Evolutionary conservation across 2,888 invertebrate species (phyloP), one percentile per base, ranked within the genome.

Genomic region (Candidula unifasciata): DNA sequence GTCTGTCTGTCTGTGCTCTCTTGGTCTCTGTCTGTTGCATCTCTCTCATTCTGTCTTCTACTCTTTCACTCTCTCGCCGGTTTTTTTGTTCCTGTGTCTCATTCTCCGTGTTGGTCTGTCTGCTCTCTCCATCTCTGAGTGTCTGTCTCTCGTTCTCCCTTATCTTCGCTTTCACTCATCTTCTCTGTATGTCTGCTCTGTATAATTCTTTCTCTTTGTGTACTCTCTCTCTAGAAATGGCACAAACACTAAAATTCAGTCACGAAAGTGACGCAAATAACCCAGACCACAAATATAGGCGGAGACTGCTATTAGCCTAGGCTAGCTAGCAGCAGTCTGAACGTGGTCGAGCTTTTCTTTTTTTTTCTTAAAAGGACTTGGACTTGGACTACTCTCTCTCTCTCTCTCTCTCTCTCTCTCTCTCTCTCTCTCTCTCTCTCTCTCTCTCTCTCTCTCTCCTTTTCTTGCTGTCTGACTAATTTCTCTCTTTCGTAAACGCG

Each of bases 381-480:
- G n/a, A n/a, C n/a, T n/a, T n/a, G n/a, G n/a, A n/a, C n/a, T n/a
- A n/a, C n/a, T n/a, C n/a, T n/a, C n/a, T n/a, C 79, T 30, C n/a
- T 16, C 18, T 0, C n/a, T 16, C 57, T 21, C 57, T 64, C 66
- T 44, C 66, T 35, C 37, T 64, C 44, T n/a, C 66, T 44, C n/a
- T 60, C 66, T 24, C 35, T 64, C 79, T 79, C 37, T 37, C 66
- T 64, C 79, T 64, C 60, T 60, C 60, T 78, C 78, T 78, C 60
- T 60, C 60, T 78, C 24, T 78, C 33, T 24, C 60, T 35, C 33
- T n/a, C 30, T 30, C 44, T 60, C 24, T 60, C n/a, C 6, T 16
- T 24, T 5, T 24, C 60, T n/a, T 5, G 3, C 21, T n/a, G 5
- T 24, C 44, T 44, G 8, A 10, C 44, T 44, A n/a, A n/a, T n/a